Conservation (phyloP, 2,797 vertebrate genomes). For the Botia kubotai region DNA sequence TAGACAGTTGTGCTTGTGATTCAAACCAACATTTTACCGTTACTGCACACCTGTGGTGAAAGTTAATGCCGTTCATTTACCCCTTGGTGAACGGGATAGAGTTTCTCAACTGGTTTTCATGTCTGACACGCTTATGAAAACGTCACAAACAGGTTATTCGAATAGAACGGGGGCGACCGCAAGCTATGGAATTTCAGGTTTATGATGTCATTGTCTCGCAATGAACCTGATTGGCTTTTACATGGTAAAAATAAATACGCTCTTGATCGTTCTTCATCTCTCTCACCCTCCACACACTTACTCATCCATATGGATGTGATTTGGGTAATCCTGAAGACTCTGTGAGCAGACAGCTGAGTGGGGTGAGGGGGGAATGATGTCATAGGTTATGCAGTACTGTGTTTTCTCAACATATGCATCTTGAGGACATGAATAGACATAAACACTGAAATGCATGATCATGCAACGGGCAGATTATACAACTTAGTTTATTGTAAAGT, state of each 20-base stretch:
- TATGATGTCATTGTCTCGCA: conserved; percentile 52
- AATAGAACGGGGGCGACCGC: neutral
- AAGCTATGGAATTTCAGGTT: conserved; percentile 31
- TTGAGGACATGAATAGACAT: conserved; percentile 9
- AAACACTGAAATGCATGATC: conserved; percentile 3
- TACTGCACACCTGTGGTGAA: conserved; percentile 10
- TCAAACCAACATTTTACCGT: neutral
- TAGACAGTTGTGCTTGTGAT: neutral
- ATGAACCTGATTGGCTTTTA: conserved; percentile 63
- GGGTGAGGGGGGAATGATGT: conserved; percentile 46
- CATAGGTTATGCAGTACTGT: neutral
- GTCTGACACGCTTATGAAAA: conserved; percentile 63
- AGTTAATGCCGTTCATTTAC: conserved; percentile 23
- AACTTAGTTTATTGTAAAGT: neutral
- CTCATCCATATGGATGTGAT: conserved; percentile 73
- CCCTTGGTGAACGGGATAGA: conserved; percentile 67
- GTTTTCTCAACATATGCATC: neutral
- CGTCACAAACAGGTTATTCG: conserved; percentile 24
- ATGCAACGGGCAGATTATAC: neutral
- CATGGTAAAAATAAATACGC: conserved; percentile 42
- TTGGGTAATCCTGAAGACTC: conserved; percentile 70
- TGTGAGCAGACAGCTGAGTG: conserved; percentile 71
- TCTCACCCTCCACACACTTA: conserved; percentile 16
- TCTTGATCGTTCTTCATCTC: conserved; percentile 34
- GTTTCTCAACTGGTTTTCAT: conserved; percentile 65